These are phyloP conservation scores for Cheilosia grossa DNA, from an alignment of 2,888 invertebrate species.

Conservation along the genomic window DNA sequence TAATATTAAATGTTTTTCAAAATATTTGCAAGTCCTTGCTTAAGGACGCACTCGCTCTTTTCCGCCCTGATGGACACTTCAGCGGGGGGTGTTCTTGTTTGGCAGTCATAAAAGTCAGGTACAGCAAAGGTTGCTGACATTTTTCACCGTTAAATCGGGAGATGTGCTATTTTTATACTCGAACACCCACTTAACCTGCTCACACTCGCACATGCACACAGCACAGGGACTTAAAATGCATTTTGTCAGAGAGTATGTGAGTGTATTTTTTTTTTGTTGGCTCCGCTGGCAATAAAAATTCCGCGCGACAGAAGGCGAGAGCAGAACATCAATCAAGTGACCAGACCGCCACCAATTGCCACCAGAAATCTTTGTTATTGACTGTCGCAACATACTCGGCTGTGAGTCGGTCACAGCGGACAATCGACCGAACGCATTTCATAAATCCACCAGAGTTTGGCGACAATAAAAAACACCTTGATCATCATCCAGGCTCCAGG, in stretches of 20 bases:
- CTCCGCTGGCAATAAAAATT: conserved; percentile 60
- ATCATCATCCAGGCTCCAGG: conserved; percentile 35
- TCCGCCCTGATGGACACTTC: conserved; percentile 27
- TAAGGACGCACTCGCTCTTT: conserved; percentile 32
- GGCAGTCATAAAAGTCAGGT: conserved; percentile 57
- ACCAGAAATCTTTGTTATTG: conserved; percentile 73
- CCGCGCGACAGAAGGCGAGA: conserved; percentile 55
- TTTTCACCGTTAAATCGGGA: conserved; percentile 17
- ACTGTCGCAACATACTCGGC: conserved; percentile 25
- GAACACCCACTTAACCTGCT: conserved; percentile 53
- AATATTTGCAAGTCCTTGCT: conserved; percentile 68
- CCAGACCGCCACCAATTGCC: conserved; percentile 74
- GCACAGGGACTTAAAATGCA: conserved; percentile 27
- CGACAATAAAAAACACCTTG: conserved; percentile 73
- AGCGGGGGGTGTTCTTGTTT: conserved; percentile 55
- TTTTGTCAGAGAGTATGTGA: conserved; percentile 10
- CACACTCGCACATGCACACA: not conserved
- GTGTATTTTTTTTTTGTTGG: conserved; percentile 2
- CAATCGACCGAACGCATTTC: conserved; percentile 40
- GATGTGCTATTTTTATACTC: conserved; percentile 17
- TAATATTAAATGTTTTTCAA: conserved; percentile 68
- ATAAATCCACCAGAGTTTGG: conserved; percentile 70
- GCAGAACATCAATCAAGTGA: conserved; percentile 71
- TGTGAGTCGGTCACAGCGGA: conserved; percentile 3
- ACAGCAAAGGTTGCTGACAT: conserved; percentile 18